These are phyloP conservation scores for Oreochromis tanganicae DNA, from an alignment of 2,113 vertebrate genomes.

Conservation along the genomic window DNA sequence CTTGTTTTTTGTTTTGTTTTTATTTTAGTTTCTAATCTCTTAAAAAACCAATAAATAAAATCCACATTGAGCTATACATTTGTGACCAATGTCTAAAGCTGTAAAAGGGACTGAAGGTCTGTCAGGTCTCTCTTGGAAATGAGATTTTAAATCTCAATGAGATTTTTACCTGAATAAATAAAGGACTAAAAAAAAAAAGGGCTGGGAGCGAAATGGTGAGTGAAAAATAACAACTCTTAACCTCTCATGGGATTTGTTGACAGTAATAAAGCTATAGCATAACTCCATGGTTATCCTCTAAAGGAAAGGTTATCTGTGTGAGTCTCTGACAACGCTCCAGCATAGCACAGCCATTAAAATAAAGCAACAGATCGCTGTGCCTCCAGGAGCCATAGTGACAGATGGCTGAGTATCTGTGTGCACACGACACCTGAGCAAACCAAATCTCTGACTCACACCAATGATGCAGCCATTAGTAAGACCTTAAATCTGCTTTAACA, in stretches of 20 bases:
- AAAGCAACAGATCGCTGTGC: constrained; percentile 34
- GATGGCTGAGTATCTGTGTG: constrained; percentile 62
- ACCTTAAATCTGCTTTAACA: constrained; percentile 36
- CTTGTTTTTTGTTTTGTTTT: neutral
- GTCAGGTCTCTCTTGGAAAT: no score
- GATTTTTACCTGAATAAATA: no score
- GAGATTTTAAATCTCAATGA: no score
- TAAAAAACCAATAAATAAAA: neutral
- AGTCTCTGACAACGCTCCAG: neutral
- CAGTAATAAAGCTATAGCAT: neutral
- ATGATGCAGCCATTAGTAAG: constrained; percentile 58
- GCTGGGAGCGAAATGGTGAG: neutral
- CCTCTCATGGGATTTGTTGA: neutral
- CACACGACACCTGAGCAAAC: constrained; percentile 66
- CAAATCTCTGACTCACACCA: constrained; percentile 63
- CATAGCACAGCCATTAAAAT: neutral
- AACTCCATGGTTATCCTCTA: neutral
- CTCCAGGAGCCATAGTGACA: constrained; percentile 55
- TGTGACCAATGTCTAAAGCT: neutral
- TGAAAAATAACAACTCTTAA: neutral
- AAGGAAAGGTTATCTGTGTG: neutral
- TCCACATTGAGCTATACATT: neutral
- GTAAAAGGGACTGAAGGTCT: neutral
- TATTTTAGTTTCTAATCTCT: neutral
- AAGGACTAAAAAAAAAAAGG: no score